Evolutionary conservation across 2,113 vertebrate genomes (phyloP).

Genomic region (Actenoides hombroni): DNA sequence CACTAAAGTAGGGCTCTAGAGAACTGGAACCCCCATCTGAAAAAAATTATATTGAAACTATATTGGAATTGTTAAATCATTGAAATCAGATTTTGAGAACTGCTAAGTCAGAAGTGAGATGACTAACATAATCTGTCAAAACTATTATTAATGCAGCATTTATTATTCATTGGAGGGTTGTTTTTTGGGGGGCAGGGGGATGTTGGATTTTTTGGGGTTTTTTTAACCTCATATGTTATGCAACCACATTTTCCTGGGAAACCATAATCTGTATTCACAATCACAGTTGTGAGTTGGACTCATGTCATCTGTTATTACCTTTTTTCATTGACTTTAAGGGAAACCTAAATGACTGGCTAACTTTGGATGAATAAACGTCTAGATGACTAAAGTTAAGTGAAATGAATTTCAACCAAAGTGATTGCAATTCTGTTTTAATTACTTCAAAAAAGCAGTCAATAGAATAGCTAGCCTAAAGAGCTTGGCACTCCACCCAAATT

Average conservation of each 20-base stretch:
- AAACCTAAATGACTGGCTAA: neutral
- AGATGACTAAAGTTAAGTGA: neutral
- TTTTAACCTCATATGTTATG: neutral
- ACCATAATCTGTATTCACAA: neutral
- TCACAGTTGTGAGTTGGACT: neutral
- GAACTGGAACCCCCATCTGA: neutral
- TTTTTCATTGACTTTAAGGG: neutral
- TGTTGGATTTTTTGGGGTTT: neutral
- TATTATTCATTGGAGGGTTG: neutral
- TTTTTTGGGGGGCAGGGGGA: too few relatives aligned
- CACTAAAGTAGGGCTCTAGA: neutral
- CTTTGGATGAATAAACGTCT: neutral
- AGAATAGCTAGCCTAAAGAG: neutral
- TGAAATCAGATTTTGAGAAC: neutral
- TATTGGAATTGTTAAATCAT: neutral
- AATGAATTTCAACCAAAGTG: neutral
- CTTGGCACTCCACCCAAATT: neutral
- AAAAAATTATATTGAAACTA: neutral
- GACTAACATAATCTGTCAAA: neutral
- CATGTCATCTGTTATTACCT: neutral
- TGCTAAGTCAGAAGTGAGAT: neutral
- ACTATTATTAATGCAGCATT: neutral
- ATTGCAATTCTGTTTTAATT: slow-evolving; percentile 46
- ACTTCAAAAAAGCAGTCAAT: slow-evolving; percentile 7
- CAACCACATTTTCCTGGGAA: neutral